Evolutionary conservation across 2,797 vertebrate species (phyloP), one percentile per base, ranked within the genome.

Genomic region (Eurystomus glaucurus): DNA sequence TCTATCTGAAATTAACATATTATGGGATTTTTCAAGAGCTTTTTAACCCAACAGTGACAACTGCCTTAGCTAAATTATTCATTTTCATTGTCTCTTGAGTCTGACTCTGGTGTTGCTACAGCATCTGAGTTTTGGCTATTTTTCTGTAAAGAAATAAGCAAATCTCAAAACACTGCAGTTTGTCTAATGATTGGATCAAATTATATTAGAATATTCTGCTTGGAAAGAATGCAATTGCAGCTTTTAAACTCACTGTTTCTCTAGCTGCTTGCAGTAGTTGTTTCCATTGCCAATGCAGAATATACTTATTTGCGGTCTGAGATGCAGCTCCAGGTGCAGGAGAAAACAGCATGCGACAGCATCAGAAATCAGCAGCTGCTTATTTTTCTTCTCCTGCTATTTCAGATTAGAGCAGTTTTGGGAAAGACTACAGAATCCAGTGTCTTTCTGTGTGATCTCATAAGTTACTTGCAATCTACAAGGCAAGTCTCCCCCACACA

Each of bases 341-440:
- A 87, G 28, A 87, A 88, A 74, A 75, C 10, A 66, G 28, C 7
- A 78, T 21, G 33, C 69, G 65, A 41, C 39, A 75, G 75, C 41
- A 88, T 45, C 48, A 82, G 71, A 95, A 91, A 80, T 85, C 78
- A 94, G 31, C n/a, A 62, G 23, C 28, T 91, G n/a, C 74, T 93
- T 75, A 10, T 65, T 28, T 82, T 92, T 76, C 31, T 17, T 66
- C 10, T 90, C 37, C 9, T 2, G 0, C 68, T 45, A 66, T 71
- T 85, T 93, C 55, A 71, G 35, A 74, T 75, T 61, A 90, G 25
- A 77, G 25, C 33, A 52, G 20, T 70, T 96, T 60, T 26, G 35
- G 52, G 41, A 19, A 61, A 70, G 20, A 46, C 76, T 91, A 31
- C 10, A 83, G 52, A 64, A 77, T 33, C 11, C 29, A 35, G 19